Conservation (phyloP, 92 coral and sea anemone genomes). For the Heliopora coerulea region DNA sequence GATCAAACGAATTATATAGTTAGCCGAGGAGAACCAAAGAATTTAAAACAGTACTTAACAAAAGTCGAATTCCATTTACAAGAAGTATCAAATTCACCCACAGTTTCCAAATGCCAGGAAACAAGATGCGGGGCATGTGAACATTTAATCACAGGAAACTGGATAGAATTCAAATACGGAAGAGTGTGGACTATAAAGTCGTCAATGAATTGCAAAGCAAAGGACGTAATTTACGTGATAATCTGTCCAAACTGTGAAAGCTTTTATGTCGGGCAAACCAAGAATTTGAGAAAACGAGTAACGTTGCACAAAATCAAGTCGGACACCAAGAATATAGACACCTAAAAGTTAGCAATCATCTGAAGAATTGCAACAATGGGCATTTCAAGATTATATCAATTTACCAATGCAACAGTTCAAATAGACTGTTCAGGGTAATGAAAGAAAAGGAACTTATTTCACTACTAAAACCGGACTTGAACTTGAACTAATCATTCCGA, state of each 20-base stretch:
- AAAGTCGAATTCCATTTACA: not conserved
- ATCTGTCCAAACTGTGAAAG: not conserved
- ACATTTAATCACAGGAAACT: conserved; percentile 7
- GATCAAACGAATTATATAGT: not conserved
- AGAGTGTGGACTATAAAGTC: conserved; percentile 6
- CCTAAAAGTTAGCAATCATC: conserved; percentile 10
- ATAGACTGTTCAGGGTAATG: not conserved
- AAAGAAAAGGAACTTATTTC: conserved; percentile 17
- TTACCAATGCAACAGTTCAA: conserved; percentile 1
- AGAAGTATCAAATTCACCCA: not conserved
- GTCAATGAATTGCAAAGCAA: conserved; percentile 18
- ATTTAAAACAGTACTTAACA: conserved; percentile 1
- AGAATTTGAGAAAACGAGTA: conserved; percentile 11
- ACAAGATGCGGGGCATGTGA: conserved; percentile 25
- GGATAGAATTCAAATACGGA: conserved; percentile 1
- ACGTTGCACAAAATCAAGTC: conserved; percentile 26
- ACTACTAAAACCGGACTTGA: conserved; percentile 9
- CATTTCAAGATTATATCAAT: conserved; percentile 1
- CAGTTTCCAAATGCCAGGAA: not conserved
- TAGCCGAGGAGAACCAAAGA: conserved; percentile 14
- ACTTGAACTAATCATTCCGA: too few species aligned
- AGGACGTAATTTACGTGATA: not conserved
- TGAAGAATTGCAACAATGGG: not conserved
- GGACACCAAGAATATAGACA: conserved; percentile 11
- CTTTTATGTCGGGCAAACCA: conserved; percentile 13